Conservation (phyloP, 1,140 invertebrate species). For the Drosophila erecta region DNA sequence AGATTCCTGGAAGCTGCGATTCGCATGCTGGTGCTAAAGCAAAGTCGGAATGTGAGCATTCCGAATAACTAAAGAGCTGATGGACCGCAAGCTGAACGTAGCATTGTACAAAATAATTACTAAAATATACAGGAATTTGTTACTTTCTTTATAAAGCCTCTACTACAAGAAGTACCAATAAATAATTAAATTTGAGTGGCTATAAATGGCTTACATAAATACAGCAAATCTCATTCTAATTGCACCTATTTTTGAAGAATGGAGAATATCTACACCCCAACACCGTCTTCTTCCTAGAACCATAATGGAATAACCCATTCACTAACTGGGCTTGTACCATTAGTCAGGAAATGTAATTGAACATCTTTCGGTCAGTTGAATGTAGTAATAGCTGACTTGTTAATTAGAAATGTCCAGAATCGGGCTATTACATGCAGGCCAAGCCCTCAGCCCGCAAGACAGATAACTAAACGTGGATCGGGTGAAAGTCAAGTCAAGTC, state of each 20-base stretch:
- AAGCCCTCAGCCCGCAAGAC: constrained; percentile 6
- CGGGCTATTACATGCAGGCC: not conserved
- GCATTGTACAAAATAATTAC: too few relatives aligned
- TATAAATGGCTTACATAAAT: too few relatives aligned
- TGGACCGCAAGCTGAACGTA: too few relatives aligned
- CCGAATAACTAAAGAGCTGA: too few relatives aligned
- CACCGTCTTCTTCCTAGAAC: not conserved
- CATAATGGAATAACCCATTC: constrained; percentile 14
- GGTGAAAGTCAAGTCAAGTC: constrained; percentile 73
- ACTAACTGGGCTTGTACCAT: not conserved
- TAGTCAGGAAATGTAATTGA: constrained; percentile 55
- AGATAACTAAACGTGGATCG: constrained; percentile 23
- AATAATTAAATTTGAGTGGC: too few relatives aligned
- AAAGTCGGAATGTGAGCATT: not conserved
- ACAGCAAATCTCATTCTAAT: too few relatives aligned
- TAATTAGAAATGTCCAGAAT: constrained; percentile 51
- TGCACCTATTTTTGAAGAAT: too few relatives aligned
- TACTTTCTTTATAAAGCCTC: too few relatives aligned
- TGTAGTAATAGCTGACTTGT: constrained; percentile 39
- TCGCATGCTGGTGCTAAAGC: constrained; percentile 2
- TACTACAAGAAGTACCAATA: too few relatives aligned
- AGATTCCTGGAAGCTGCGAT: constrained; percentile 24
- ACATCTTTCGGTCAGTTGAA: constrained; percentile 32
- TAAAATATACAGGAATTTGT: too few relatives aligned
- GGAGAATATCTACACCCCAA: not conserved